Evolutionary conservation across 2,113 vertebrate species (phyloP), one percentile per base, ranked within the genome.

Genomic region (Rhinolophus sinicus): DNA sequence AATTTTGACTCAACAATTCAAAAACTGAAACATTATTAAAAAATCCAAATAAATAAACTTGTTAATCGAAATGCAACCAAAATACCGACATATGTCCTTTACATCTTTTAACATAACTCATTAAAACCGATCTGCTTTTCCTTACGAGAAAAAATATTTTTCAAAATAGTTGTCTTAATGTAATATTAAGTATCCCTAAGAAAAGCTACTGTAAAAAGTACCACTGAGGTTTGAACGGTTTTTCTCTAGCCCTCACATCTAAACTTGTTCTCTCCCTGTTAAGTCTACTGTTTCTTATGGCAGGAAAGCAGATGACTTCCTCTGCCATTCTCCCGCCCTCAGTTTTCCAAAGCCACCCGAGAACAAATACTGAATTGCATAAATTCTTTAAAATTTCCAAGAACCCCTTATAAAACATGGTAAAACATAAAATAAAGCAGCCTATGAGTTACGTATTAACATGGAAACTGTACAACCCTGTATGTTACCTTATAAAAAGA

Each of bases 41-140:
- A 97, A 95, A 56, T 62, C 15, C 50, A 92, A 95, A 90, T 64
- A 87, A 69, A 56, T 62, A 10, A 95, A 40, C 10, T 58, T 72
- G 2, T 64, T 92, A 85, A 82, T 10, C 9, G 30, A 97, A 73
- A 90, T 82, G 22, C 21, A 67, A 94, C 56, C 13, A 26, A 73
- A 96, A 93, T 90, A 30, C 7, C 87, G 54, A 70, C 10, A 11
- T 47, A 93, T 77, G 64, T 73, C 70, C 38, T 94, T 80, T 60
- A 70, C 16, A 44, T 33, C 19, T 83, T 72, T 84, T 78, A 54
- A 72, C 50, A 52, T 65, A 83, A 70, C 33, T 89, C 47, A n/a
- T 19, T 75, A 24, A 50, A 22, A 47, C 14, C 58, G n/a, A 88
- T 28, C 73, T 81, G 38, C 8, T 72, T 88, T 95, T 91, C 72